Base-by-base conservation (phyloP, 2,888 invertebrate genomes). In the Caradrina kadenii region DNA sequence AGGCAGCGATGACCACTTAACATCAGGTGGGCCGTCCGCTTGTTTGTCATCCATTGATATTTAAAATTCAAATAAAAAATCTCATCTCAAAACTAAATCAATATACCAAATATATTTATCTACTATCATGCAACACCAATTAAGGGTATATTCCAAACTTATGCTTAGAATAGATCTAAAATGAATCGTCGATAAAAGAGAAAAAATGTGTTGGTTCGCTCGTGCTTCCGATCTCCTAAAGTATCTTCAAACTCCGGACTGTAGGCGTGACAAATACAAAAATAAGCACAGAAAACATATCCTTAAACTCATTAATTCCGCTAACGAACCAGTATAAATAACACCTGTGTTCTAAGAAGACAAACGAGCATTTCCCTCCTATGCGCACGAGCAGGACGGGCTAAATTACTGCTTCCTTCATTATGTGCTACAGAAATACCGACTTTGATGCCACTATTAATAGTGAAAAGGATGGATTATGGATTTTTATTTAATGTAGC, bases 341-440 rank as follows among this genome's bases (percentile, higher is more conserved):
- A 21, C 70, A 82, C 76, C 74, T 76, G 77, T 49, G 19, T 60
- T 74, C 69, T 66, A 72, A 35, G 72, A 83, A 83, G 83, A 84
- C 81, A 79, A 84, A 84, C 76, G 76, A 56, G 49, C 63, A 22
- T 79, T 83, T 84, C 85, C 83, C 60, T 73, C 67, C 73, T 73
- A 65, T 58, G 76, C 59, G 56, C 75, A 52, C 42, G 71, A 53
- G 56, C 83, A 80, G 83, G 83, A 83, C 62, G 85, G 11, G 45
- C 69, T 63, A 67, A 85, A 85, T 85, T 76, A 81, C 48, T 49
- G 63, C 63, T 79, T 85, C 83, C 83, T 81, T 64, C 64, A 72
- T 73, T 71, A 71, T 54, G 53, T 55, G 48, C 69, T 55, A 67
- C 71, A 69, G 68, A 72, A 84, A 75, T 81, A 60, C 59, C 49